phyloP scores from a whole-genome alignment of 2,113 vertebrate species.

The Myiozetetes cayanensis region DNA sequence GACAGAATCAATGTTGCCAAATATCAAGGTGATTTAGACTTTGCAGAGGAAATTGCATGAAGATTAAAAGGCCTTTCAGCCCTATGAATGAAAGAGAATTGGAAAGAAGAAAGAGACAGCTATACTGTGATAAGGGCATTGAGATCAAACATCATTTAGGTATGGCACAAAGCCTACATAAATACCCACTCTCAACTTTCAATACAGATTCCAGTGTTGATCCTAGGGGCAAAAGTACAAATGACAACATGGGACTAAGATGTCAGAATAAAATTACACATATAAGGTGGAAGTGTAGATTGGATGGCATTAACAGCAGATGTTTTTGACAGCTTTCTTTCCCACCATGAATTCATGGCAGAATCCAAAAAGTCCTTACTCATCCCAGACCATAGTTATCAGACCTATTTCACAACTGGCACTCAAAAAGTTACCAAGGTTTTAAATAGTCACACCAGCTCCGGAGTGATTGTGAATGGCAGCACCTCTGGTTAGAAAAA shows the following conservation, averaged over 20 bases:
- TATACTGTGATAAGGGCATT: constrained; percentile 5
- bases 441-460: not conserved
- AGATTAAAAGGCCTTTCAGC: constrained; percentile 48
- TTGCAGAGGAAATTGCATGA: constrained; percentile 38
- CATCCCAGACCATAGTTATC: not conserved
- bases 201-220: not conserved
- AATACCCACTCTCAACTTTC: constrained; percentile 1
- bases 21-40: constrained; percentile 52
- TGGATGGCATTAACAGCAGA: not conserved
- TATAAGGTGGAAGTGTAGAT: not conserved
- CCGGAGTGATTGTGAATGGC: not conserved
- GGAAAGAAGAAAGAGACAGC: constrained; percentile 1
- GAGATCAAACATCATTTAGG: constrained; percentile 27
- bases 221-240: constrained; percentile 9
- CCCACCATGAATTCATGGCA: not conserved
- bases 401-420: not conserved
- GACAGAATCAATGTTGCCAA: constrained; percentile 32
- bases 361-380: not conserved
- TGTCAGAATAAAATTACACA: not conserved
- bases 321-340: not conserved
- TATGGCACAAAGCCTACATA: constrained; percentile 42
- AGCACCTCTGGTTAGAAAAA: not conserved
- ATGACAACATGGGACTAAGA: not conserved
- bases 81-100: constrained; percentile 40
- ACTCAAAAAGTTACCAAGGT: not conserved